Base-by-base conservation (phyloP, 2,113 vertebrate species). In the Barbus barbus region DNA sequence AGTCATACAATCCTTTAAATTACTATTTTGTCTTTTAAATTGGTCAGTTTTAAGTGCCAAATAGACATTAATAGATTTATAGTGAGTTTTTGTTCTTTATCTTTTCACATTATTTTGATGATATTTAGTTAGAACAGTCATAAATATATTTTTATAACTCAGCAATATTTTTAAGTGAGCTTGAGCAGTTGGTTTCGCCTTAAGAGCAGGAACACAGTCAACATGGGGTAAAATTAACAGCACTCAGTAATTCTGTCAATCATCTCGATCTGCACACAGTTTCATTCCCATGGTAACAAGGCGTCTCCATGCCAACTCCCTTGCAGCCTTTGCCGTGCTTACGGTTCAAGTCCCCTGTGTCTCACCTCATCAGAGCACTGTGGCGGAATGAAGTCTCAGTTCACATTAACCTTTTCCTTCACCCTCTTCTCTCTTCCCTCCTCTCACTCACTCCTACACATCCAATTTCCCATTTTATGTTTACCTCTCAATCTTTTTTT, bases 391-490 rank as follows among this genome's bases (percentile, higher is more conserved):
- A 11, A 90, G 86, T 93, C 93, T 91, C 91, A 9, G 51, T 89
- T 91, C 92, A 82, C 90, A 94, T 93, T 93, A 94, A 93, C 92
- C 90, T 86, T 71, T 90, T 88, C 89, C 91, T 90, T 92, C 90
- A 88, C 91, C 92, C 91, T 91, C 88, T 87, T 65, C 88, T 60
- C 81, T 80, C 73, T 13, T 36, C 12, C 81, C 48, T 61, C 60
- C 76, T 33, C 16, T 76, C 75, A 63, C 41, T 72, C 58, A 31
- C 16, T 44, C 51, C 13, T 56, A 67, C 61, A 67, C 78, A 63
- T 72, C 56, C 56, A 53, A 44, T 79, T 77, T 75, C 61, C 16
- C 1, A 63, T 88, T 33, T 72, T 78, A 71, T n/a, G 36, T 74
- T 65, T 38, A 53, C 74, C 26, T 78, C 12, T 72, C 63, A 48